Conservation (phyloP, 2,888 invertebrate species). For the Fragum whitleyi region DNA sequence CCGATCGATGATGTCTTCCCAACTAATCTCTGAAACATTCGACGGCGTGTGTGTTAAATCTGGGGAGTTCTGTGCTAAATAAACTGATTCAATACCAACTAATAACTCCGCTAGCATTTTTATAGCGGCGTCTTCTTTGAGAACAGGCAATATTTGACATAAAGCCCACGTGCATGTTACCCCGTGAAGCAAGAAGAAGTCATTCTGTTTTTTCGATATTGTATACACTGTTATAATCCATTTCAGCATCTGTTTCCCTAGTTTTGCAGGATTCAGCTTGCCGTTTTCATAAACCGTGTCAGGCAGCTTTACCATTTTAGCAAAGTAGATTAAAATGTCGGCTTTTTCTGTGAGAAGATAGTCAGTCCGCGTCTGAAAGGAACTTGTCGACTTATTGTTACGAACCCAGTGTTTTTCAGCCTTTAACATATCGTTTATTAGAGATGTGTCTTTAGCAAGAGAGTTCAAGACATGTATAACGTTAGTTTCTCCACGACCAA, state of each 20-base stretch:
- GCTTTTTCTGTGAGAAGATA: slow-evolving; percentile 43
- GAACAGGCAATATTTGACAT: slow-evolving; percentile 41
- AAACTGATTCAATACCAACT: slow-evolving; percentile 45
- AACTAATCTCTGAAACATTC: slow-evolving; percentile 22
- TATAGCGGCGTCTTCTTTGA: slow-evolving; percentile 40
- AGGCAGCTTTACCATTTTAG: slow-evolving; percentile 41
- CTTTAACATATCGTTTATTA: slow-evolving; percentile 30
- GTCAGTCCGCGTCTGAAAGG: slow-evolving; percentile 46
- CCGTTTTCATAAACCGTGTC: slow-evolving; percentile 23
- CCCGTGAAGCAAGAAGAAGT: slow-evolving; percentile 65
- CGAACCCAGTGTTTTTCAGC: slow-evolving; percentile 37
- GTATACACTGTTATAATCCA: slow-evolving; percentile 46
- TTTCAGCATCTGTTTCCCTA: slow-evolving; percentile 40
- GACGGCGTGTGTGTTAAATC: slow-evolving; percentile 8
- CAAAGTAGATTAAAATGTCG: slow-evolving; percentile 39
- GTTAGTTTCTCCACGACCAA: slow-evolving; percentile 49
- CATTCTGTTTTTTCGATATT: slow-evolving; percentile 39
- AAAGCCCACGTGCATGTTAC: slow-evolving; percentile 59
- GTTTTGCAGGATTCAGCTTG: slow-evolving; percentile 21
- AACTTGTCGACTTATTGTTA: slow-evolving; percentile 36
- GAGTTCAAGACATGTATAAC: slow-evolving; percentile 32
- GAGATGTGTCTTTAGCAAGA: slow-evolving; percentile 21
- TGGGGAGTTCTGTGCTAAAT: slow-evolving; percentile 46
- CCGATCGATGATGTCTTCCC: slow-evolving; percentile 42
- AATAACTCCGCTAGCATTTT: slow-evolving; percentile 42